Evolutionary conservation across 2,888 invertebrate genomes (phyloP).

Genomic region (Deilephila elpenor): DNA sequence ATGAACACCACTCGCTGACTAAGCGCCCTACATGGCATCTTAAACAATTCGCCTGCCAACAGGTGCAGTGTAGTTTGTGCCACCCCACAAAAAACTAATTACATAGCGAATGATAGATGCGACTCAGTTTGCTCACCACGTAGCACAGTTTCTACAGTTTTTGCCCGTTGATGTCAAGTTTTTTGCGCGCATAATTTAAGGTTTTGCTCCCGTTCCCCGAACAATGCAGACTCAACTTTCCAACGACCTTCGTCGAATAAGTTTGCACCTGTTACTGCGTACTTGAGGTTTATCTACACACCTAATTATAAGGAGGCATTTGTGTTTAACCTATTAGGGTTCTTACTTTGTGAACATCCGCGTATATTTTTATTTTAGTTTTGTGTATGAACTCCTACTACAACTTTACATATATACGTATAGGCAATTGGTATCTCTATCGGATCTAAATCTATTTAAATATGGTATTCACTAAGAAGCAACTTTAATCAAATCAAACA

Average conservation of each 20-base stretch:
- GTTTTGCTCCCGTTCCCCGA: slow-evolving; percentile 44
- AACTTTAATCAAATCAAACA: too few species aligned
- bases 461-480: too few species aligned
- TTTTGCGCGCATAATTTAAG: slow-evolving; percentile 40
- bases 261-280: background rate
- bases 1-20: too few species aligned
- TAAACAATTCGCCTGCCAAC: too few species aligned
- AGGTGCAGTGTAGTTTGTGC: too few species aligned
- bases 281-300: background rate
- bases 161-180: slow-evolving; percentile 13
- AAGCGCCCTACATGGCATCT: too few species aligned
- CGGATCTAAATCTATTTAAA: too few species aligned
- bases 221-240: slow-evolving; percentile 50
- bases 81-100: too few species aligned
- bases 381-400: too few species aligned
- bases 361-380: background rate
- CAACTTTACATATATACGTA: too few species aligned
- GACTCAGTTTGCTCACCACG: background rate
- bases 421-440: too few species aligned
- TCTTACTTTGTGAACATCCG: background rate
- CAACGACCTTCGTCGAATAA: slow-evolving; percentile 51
- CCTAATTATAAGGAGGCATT: background rate
- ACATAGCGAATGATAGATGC: background rate
- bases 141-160: slow-evolving; percentile 13
- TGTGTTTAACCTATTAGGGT: slow-evolving; percentile 34